A percentile compares a stretch with the other conserved stretches of the same genome.
These are phyloP conservation scores for Struthidea cinerea DNA, from an alignment of 2,113 vertebrate species.

Conservation along the genomic window DNA sequence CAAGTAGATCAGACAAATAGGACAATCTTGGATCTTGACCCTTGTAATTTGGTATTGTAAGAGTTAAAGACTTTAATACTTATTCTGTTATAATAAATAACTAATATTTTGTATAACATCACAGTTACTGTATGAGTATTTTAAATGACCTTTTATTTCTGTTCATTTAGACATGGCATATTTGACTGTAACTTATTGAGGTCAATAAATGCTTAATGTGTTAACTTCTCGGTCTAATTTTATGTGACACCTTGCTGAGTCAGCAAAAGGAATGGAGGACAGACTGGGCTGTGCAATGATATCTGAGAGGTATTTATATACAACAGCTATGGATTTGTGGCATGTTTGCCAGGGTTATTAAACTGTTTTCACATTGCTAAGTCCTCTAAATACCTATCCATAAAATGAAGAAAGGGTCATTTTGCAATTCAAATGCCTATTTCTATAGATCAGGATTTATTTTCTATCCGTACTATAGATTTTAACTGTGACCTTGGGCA, in stretches of 20 bases:
- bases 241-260: conserved; percentile 20
- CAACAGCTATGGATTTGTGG: not conserved
- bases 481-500: not conserved
- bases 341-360: not conserved
- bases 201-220: conserved; percentile 47
- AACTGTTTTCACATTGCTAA: not conserved
- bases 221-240: conserved; percentile 19
- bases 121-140: not conserved
- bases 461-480: not conserved
- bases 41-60: not conserved
- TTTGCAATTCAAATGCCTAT: not conserved
- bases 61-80: not conserved
- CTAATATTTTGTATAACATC: not conserved
- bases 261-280: not conserved
- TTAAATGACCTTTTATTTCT: not conserved
- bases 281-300: not conserved
- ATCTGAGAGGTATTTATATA: conserved; percentile 10
- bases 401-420: not conserved
- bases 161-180: not conserved
- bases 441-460: not conserved
- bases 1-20: not conserved
- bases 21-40: not conserved
- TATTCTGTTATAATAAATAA: not conserved
- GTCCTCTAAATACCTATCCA: not conserved
- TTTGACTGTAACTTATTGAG: conserved; percentile 11